Conservation (phyloP, 2,113 vertebrate species). For the Aphelocoma coerulescens region DNA sequence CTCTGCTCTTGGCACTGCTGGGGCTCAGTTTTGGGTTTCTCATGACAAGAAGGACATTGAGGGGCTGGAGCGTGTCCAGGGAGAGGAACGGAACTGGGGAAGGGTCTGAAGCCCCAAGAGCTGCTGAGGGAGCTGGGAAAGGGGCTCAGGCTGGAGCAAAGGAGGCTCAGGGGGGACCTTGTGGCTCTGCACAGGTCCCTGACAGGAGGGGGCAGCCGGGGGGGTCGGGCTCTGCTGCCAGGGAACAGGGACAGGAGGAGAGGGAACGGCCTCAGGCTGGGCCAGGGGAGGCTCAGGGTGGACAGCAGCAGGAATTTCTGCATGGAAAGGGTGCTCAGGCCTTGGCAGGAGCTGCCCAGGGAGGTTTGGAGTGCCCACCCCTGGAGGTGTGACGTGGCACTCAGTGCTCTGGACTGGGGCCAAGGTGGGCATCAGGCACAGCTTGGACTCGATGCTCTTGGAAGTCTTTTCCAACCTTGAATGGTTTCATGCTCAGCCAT, state of each 20-base stretch:
- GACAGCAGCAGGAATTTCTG: background rate
- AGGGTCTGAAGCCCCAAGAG: too few relatives aligned
- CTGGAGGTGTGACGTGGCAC: background rate
- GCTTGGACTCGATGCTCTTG: fast-evolving
- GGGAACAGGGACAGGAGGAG: background rate
- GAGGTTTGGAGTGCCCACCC: background rate
- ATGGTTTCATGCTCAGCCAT: background rate
- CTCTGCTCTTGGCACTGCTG: background rate
- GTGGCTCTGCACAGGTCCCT: too few relatives aligned
- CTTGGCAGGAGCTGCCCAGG: background rate
- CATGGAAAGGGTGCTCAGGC: background rate
- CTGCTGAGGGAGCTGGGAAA: too few relatives aligned
- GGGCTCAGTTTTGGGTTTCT: too few relatives aligned
- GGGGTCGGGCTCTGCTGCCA: background rate
- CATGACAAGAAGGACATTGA: background rate
- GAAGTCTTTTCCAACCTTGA: background rate
- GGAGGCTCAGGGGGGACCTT: too few relatives aligned
- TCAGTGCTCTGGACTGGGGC: background rate
- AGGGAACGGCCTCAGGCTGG: background rate
- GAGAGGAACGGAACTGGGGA: too few relatives aligned
- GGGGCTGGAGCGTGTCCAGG: background rate
- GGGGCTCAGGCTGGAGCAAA: too few relatives aligned
- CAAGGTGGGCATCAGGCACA: background rate
- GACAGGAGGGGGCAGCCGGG: background rate
- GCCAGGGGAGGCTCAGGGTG: background rate